Conservation (phyloP, 2,113 vertebrate species). For the Pelvicachromis taeniatus region DNA sequence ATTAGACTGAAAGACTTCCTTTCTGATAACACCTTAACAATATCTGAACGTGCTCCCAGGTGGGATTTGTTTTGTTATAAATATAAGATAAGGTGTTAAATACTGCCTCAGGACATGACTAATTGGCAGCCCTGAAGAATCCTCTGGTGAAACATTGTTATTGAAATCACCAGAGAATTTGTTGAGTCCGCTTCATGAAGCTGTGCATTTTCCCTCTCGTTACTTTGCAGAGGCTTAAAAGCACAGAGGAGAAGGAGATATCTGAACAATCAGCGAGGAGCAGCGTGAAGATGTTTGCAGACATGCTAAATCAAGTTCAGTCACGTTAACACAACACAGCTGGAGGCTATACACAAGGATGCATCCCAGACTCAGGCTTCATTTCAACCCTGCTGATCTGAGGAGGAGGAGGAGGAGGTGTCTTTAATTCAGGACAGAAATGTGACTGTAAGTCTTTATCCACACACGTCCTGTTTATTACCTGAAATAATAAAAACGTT, state of each 20-base stretch:
- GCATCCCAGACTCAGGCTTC: background rate
- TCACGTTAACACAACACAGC: background rate
- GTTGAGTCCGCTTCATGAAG: background rate
- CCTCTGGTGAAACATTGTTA: background rate
- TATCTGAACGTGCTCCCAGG: background rate
- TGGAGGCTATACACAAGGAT: background rate
- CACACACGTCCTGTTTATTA: background rate
- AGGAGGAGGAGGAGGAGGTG: too few species aligned
- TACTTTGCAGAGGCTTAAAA: background rate
- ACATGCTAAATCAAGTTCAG: background rate
- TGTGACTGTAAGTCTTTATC: background rate
- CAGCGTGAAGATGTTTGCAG: background rate
- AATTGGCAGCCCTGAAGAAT: background rate
- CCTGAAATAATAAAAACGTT: background rate
- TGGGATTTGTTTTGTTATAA: background rate
- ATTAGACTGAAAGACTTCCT: background rate
- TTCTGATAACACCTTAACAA: background rate
- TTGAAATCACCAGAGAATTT: background rate
- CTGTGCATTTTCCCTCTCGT: background rate
- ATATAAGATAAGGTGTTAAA: background rate
- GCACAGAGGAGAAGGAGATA: background rate
- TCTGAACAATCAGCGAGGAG: background rate
- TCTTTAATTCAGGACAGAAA: background rate
- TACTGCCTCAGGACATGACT: background rate
- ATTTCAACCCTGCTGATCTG: fast-evolving